Evolutionary conservation across 2,888 invertebrate genomes (phyloP).

Genomic region (Malthinus flaveolus): DNA sequence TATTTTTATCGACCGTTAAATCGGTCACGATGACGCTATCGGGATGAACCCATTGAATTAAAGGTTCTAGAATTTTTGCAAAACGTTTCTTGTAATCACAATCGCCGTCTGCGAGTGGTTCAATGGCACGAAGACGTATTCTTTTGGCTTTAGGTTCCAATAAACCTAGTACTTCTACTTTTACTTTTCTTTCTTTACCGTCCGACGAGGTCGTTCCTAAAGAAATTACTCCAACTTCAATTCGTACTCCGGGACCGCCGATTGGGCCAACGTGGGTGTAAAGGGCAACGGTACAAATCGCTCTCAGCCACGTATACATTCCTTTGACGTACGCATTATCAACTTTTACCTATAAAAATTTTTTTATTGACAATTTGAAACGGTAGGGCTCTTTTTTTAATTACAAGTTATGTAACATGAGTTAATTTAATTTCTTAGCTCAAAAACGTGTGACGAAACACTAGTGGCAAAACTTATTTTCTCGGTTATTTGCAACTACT

Average conservation of each 20-base stretch:
- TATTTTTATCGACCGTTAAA: slow-evolving; percentile 80
- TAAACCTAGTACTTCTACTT: slow-evolving; percentile 85
- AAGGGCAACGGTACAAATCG: slow-evolving; percentile 78
- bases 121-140: slow-evolving; percentile 79
- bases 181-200: slow-evolving; percentile 68
- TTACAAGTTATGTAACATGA: no score
- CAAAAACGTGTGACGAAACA: no score
- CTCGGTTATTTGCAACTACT: no score
- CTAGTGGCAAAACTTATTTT: no score
- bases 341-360: slow-evolving; percentile 58
- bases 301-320: slow-evolving; percentile 72
- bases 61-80: slow-evolving; percentile 79
- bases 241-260: slow-evolving; percentile 71
- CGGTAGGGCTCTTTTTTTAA: no score
- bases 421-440: no score
- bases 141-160: slow-evolving; percentile 74
- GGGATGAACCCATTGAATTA: slow-evolving; percentile 78
- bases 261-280: slow-evolving; percentile 75
- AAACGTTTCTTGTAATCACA: slow-evolving; percentile 78
- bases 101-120: slow-evolving; percentile 78
- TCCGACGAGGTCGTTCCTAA: slow-evolving; percentile 83
- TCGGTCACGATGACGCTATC: slow-evolving; percentile 80
- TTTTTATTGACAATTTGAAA: no score
- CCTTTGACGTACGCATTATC: slow-evolving; percentile 70
- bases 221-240: slow-evolving; percentile 84